Evolutionary conservation across 2,797 vertebrate genomes (phyloP).

Genomic region (Lycodopsis pacificus): DNA sequence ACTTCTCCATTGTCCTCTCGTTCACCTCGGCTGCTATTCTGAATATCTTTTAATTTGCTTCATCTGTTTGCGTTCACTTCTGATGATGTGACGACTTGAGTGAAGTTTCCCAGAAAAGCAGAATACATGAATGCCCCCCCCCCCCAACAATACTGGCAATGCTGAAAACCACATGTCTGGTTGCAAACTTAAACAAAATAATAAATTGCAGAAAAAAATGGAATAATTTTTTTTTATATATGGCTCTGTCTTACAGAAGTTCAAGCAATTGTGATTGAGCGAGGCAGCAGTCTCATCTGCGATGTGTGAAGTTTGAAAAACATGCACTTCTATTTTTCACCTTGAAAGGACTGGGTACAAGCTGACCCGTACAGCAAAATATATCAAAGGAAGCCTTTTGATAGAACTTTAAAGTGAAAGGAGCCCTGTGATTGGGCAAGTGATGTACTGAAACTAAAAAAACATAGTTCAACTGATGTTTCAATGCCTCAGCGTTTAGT

Average conservation of each 20-base stretch:
- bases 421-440: conserved; percentile 72
- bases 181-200: conserved; percentile 30
- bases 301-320: conserved; percentile 76
- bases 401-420: conserved; percentile 79
- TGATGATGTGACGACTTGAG: conserved; percentile 36
- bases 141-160: conserved; percentile 18
- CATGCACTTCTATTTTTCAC: conserved; percentile 73
- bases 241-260: conserved; percentile 60
- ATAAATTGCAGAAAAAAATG: not conserved
- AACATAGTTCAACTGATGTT: conserved; percentile 73
- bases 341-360: conserved; percentile 72
- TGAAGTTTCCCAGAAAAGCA: conserved; percentile 55
- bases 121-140: conserved; percentile 29
- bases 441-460: conserved; percentile 69
- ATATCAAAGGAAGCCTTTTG: conserved; percentile 78
- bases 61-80: conserved; percentile 47
- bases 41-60: conserved; percentile 44
- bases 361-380: conserved; percentile 75
- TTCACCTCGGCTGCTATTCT: conserved; percentile 32
- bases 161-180: conserved; percentile 49
- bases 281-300: conserved; percentile 57
- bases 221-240: conserved; percentile 55
- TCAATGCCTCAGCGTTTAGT: conserved; percentile 74
- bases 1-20: conserved; percentile 27
- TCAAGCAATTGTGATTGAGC: conserved; percentile 70